phyloP scores from a whole-genome alignment of 2,113 vertebrate species.

The Muntiacus muntjak region DNA sequence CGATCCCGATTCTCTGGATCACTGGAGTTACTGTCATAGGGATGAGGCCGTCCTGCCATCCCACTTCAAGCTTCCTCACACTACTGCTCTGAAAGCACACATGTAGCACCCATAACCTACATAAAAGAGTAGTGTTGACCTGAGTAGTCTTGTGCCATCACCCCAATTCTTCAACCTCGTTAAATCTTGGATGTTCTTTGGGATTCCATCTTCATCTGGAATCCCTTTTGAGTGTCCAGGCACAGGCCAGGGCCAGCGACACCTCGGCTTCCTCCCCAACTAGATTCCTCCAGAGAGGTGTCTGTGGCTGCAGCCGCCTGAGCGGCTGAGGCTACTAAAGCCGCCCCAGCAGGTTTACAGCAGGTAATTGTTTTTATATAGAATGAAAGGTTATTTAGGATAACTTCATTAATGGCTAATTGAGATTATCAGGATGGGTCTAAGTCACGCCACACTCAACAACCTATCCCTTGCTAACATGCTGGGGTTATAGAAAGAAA shows the following conservation, averaged over 20 bases:
- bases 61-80: no score
- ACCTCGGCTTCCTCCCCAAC: background rate
- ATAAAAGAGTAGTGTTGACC: background rate
- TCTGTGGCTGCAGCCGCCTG: background rate
- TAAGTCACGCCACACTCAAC: background rate
- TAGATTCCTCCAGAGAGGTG: background rate
- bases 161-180: background rate
- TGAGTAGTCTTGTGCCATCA: background rate
- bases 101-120: no score
- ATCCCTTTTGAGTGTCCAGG: background rate
- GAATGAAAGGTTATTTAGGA: background rate
- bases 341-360: constrained; percentile 42
- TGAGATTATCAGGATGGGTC: background rate
- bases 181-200: background rate
- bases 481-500: background rate
- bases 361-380: background rate
- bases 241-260: background rate
- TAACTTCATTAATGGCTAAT: background rate
- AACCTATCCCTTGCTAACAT: background rate
- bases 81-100: no score
- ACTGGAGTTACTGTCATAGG: no score
- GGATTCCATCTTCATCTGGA: constrained; percentile 17
- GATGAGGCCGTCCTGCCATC: no score
- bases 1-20: no score
- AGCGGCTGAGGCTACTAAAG: background rate